Percentiles rank a stretch among this genome's conserved stretches.
phyloP scores from a whole-genome alignment of 2,113 vertebrate species.

The Hirundichthys speculiger region DNA sequence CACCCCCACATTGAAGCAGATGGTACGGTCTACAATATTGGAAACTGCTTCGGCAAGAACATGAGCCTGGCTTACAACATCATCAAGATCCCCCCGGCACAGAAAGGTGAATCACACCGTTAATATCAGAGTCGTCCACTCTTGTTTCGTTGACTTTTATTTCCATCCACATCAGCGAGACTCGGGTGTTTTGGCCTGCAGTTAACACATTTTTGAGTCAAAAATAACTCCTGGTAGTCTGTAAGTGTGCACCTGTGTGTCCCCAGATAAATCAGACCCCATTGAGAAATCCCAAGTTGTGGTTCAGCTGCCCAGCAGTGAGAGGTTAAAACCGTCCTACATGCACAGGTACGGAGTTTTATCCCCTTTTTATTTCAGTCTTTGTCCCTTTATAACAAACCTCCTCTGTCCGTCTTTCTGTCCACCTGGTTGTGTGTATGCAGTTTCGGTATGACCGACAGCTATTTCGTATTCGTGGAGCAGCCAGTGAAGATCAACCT shows the following conservation, averaged over 20 bases:
- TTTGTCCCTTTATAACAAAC: not conserved
- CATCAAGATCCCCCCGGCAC: constrained; percentile 88
- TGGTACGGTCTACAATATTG: constrained; percentile 95
- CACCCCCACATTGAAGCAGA: constrained; percentile 92
- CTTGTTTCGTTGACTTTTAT: not conserved
- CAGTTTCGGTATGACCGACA: constrained; percentile 93
- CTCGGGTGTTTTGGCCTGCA: too few relatives aligned
- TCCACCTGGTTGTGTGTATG: not conserved
- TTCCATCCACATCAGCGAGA: too few relatives aligned
- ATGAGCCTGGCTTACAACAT: constrained; percentile 91
- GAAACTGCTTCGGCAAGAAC: constrained; percentile 96
- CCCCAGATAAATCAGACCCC: constrained; percentile 90
- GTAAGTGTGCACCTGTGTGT: not conserved
- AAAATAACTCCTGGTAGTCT: not conserved
- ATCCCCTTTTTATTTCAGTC: too few relatives aligned
- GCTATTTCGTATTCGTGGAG: constrained; percentile 96
- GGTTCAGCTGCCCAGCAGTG: constrained; percentile 95
- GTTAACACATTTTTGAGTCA: too few relatives aligned
- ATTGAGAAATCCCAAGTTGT: constrained; percentile 89
- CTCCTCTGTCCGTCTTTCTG: not conserved
- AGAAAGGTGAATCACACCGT: constrained; percentile 80
- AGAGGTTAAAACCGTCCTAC: constrained; percentile 96
- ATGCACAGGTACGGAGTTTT: constrained; percentile 89
- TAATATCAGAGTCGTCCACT: not conserved
- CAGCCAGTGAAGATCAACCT: constrained; percentile 97